phyloP scores from a whole-genome alignment of 2,888 invertebrate species.

The Melanchra persicariae region DNA sequence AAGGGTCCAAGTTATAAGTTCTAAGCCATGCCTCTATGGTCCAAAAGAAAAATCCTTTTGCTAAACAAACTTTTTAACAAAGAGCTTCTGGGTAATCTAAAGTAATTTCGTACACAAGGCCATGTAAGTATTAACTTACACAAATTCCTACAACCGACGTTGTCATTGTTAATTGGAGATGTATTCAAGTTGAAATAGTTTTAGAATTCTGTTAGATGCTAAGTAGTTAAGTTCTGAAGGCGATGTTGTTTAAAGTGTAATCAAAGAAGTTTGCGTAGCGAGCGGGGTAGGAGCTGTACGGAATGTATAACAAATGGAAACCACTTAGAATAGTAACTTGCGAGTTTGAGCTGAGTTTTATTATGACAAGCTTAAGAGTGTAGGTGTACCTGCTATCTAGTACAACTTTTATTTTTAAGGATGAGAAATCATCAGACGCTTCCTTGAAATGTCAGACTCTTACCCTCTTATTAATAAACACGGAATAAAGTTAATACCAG shows the following conservation, averaged over 20 bases:
- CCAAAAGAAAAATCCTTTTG: background rate
- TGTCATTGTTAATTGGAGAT: slow-evolving; percentile 60
- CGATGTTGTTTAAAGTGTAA: slow-evolving; percentile 58
- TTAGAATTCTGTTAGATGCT: slow-evolving; percentile 54
- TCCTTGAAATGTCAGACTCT: too few species aligned
- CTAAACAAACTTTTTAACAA: slow-evolving; percentile 5
- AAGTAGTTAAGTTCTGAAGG: slow-evolving; percentile 52
- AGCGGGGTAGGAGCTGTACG: slow-evolving; percentile 13
- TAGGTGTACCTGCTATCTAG: background rate
- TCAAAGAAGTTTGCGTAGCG: slow-evolving; percentile 50
- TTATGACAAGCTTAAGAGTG: slow-evolving; percentile 6
- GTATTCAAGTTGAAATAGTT: slow-evolving; percentile 57
- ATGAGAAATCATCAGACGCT: too few species aligned
- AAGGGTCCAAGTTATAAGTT: background rate
- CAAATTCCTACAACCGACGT: slow-evolving; percentile 47
- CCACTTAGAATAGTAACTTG: slow-evolving; percentile 37
- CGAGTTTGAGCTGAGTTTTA: slow-evolving; percentile 29
- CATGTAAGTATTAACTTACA: slow-evolving; percentile 35
- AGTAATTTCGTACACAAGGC: slow-evolving; percentile 14
- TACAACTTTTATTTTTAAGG: too few species aligned
- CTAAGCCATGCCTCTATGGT: background rate
- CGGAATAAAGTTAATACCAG: too few species aligned
- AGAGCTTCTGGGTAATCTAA: slow-evolving; percentile 2
- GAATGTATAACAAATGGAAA: slow-evolving; percentile 56
- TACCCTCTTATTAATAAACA: too few species aligned